Percentiles rank a stretch among this genome's conserved stretches.
Conservation (phyloP, 2,888 invertebrate genomes). For the Athripsodes cinereus region DNA sequence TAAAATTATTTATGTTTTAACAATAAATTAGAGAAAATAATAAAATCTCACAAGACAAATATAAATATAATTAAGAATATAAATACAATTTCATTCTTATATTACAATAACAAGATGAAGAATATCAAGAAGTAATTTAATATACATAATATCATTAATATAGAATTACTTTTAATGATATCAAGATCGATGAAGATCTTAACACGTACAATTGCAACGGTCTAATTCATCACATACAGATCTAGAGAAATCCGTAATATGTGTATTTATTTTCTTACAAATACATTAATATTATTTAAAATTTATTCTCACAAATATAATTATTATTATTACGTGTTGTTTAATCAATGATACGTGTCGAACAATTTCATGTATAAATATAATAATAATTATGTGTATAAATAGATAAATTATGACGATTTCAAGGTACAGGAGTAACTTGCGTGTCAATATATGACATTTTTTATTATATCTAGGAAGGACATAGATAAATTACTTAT, state of each 20-base stretch:
- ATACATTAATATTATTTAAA: no score
- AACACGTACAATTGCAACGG: neutral
- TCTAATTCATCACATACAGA: neutral
- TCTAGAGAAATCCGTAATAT: neutral
- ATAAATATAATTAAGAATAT: no score
- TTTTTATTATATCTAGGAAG: slow-evolving; percentile 1
- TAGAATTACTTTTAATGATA: neutral
- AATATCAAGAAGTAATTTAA: no score
- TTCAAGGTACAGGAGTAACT: slow-evolving; percentile 50
- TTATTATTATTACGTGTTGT: neutral
- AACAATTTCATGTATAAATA: neutral
- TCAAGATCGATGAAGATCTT: neutral
- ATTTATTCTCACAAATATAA: neutral
- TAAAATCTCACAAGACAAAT: no score
- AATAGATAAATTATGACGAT: neutral
- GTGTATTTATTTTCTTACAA: no score
- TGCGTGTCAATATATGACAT: slow-evolving; percentile 34
- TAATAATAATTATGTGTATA: neutral
- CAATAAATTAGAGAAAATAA: neutral
- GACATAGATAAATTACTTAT: no score
- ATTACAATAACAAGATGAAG: neutral
- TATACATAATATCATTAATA: slow-evolving; percentile 26
- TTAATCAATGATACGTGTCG: neutral
- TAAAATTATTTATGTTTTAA: slow-evolving; percentile 2
- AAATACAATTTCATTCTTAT: no score